Evolutionary conservation across 2,888 invertebrate genomes (phyloP).

Genomic region (Pristionchus japonicus): DNA sequence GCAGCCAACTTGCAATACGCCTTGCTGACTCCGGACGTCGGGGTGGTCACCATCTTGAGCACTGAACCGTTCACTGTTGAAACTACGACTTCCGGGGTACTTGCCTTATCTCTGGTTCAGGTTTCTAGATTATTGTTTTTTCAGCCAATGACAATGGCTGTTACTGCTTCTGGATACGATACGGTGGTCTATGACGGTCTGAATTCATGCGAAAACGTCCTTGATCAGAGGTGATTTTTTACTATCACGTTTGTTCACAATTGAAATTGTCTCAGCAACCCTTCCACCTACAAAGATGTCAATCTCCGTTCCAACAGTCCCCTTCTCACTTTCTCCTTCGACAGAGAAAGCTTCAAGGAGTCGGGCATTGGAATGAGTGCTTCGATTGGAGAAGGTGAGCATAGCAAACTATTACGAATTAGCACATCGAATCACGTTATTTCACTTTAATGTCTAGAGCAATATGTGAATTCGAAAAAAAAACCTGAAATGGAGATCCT

Average conservation of each 20-base stretch:
- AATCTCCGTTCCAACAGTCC: not conserved
- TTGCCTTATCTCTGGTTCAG: not conserved
- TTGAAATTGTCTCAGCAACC: not conserved
- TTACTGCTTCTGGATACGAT: not conserved
- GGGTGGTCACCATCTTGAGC: not conserved
- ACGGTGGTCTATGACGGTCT: not conserved
- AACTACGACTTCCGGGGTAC: not conserved
- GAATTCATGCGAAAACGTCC: not conserved
- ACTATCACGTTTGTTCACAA: too few species aligned
- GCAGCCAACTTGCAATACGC: not conserved
- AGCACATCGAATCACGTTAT: too few species aligned
- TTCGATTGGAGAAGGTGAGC: not conserved
- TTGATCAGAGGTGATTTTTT: not conserved
- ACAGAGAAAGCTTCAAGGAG: not conserved
- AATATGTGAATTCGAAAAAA: too few species aligned
- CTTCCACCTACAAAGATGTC: not conserved
- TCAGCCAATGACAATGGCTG: not conserved
- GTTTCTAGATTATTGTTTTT: not conserved
- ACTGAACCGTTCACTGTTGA: not conserved
- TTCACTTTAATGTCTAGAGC: not conserved
- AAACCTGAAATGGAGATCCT: too few species aligned
- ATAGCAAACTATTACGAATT: too few species aligned
- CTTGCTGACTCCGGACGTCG: not conserved
- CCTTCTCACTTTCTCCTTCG: not conserved
- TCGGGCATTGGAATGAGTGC: not conserved